phyloP scores from a whole-genome alignment of 2,888 invertebrate species.

The Leucoma salicis region DNA sequence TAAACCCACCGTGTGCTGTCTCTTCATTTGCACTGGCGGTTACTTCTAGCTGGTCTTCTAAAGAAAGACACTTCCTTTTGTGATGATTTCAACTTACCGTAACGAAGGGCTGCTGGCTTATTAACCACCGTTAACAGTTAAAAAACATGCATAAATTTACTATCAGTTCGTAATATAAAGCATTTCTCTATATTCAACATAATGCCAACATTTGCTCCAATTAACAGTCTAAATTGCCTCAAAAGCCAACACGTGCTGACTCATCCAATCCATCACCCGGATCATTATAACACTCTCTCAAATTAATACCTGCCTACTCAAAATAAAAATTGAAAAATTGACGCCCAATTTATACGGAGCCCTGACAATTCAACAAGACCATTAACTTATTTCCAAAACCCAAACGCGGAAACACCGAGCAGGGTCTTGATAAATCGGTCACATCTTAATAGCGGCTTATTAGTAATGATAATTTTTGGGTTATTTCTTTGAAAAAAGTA shows the following conservation, averaged over 20 bases:
- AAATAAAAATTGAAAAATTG: constrained; percentile 60
- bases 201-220: constrained; percentile 39
- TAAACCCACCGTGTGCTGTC: too few relatives aligned
- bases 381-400: not conserved
- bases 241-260: constrained; percentile 55
- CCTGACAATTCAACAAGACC: not conserved
- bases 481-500: constrained; percentile 58
- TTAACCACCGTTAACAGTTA: too few relatives aligned
- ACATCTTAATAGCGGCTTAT: constrained; percentile 54
- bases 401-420: constrained; percentile 5
- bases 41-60: too few relatives aligned
- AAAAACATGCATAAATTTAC: not conserved
- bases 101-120: too few relatives aligned
- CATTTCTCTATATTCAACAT: not conserved
- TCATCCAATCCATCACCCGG: constrained; percentile 77
- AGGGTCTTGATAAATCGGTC: constrained; percentile 44
- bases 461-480: constrained; percentile 74
- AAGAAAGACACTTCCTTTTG: too few relatives aligned
- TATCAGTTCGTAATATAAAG: not conserved
- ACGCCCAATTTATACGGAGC: constrained; percentile 40
- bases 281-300: constrained; percentile 72
- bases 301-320: constrained; percentile 76
- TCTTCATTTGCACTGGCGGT: too few relatives aligned
- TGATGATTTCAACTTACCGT: too few relatives aligned
- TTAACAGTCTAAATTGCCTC: constrained; percentile 41